A percentile compares a stretch with the other conserved stretches of the same genome.
Conservation (phyloP, 1,140 invertebrate genomes). For the Lordiphosa collinella region DNA sequence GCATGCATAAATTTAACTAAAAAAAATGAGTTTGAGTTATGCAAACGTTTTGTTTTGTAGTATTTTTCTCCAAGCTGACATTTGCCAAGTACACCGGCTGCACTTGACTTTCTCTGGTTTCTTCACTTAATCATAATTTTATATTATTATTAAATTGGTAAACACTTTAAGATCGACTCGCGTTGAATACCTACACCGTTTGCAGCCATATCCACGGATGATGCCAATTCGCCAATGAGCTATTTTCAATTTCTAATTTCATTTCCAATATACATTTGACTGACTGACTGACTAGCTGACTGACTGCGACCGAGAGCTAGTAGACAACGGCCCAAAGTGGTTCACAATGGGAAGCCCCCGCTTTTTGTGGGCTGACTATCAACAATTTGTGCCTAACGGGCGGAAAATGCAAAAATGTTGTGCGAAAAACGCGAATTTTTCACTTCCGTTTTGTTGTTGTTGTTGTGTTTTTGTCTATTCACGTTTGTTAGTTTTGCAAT, state of each 20-base stretch:
- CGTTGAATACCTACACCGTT: constrained; percentile 63
- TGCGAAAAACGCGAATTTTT: constrained; percentile 75
- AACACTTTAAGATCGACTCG: constrained; percentile 31
- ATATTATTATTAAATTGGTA: no score
- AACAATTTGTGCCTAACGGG: constrained; percentile 56
- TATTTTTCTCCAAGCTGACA: constrained; percentile 9
- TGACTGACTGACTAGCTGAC: constrained; percentile 31
- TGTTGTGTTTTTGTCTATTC: constrained; percentile 23
- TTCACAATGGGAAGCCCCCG: constrained; percentile 50
- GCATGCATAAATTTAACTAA: constrained; percentile 62
- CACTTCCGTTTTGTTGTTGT: constrained; percentile 65
- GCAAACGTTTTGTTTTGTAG: constrained; percentile 16
- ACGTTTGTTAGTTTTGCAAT: constrained; percentile 14
- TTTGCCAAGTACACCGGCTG: constrained; percentile 17
- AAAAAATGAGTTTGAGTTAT: constrained; percentile 24
- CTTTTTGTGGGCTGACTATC: constrained; percentile 50
- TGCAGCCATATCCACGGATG: constrained; percentile 79
- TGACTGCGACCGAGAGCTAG: constrained; percentile 17
- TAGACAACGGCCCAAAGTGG: constrained; percentile 42
- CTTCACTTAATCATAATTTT: no score
- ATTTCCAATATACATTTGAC: constrained; percentile 68
- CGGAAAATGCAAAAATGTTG: constrained; percentile 74
- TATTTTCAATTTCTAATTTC: constrained; percentile 79
- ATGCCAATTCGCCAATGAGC: constrained; percentile 75
- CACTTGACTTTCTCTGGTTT: constrained; percentile 8